A percentile compares a stretch with the other conserved stretches of the same genome.
Evolutionary conservation across 2,888 invertebrate genomes (phyloP).

Genomic region (Drosophila sordidula): DNA sequence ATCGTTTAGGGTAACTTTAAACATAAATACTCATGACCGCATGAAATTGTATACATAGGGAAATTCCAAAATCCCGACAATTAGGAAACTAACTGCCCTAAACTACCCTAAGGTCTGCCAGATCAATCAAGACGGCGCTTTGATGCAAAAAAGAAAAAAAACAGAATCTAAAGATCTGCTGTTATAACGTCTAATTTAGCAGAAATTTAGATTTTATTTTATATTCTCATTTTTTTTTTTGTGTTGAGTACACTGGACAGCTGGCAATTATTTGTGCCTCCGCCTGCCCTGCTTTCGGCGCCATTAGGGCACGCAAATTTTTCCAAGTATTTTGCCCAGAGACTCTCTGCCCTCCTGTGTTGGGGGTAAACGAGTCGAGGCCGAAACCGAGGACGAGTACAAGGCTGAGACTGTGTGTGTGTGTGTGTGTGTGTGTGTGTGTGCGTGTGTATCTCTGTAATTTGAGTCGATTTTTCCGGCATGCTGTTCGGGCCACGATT

Average conservation of each 20-base stretch:
- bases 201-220: slow-evolving; percentile 43
- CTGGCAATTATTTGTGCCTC: slow-evolving; percentile 47
- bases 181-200: slow-evolving; percentile 62
- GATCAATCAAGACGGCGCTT: slow-evolving; percentile 50
- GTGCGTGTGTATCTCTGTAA: slow-evolving; percentile 51
- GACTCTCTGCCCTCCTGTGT: slow-evolving; percentile 17
- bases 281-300: slow-evolving; percentile 6
- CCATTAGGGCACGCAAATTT: slow-evolving; percentile 68
- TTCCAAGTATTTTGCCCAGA: slow-evolving; percentile 60
- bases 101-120: slow-evolving; percentile 49
- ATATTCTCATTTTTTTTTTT: not conserved
- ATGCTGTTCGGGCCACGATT: slow-evolving; percentile 70
- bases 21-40: slow-evolving; percentile 50
- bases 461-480: slow-evolving; percentile 76
- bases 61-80: slow-evolving; percentile 34
- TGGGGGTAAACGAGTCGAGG: slow-evolving; percentile 27
- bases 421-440: slow-evolving; percentile 3
- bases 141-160: slow-evolving; percentile 37
- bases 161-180: slow-evolving; percentile 28
- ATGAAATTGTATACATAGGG: slow-evolving; percentile 67
- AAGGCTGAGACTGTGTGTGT: slow-evolving; percentile 7
- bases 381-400: slow-evolving; percentile 8
- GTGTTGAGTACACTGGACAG: slow-evolving; percentile 49
- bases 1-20: slow-evolving; percentile 59
- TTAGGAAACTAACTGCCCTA: slow-evolving; percentile 34